phyloP scores from a whole-genome alignment of 2,888 invertebrate genomes.

The Drosophila testacea region DNA sequence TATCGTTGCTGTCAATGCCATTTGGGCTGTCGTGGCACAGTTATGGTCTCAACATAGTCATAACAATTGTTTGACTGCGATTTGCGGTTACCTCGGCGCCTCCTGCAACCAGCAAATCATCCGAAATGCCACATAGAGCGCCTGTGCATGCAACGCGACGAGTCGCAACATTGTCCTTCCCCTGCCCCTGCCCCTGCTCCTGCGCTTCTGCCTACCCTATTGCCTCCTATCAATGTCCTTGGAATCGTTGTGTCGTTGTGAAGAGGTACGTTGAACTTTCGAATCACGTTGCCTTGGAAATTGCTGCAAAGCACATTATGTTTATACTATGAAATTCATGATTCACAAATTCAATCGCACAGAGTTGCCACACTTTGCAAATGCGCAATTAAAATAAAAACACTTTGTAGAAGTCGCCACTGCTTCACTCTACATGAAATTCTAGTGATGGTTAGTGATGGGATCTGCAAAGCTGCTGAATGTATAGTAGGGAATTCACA shows the following conservation, averaged over 20 bases:
- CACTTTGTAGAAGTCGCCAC: background rate
- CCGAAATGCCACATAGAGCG: constrained; percentile 7
- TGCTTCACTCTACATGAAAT: background rate
- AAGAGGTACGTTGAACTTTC: constrained; percentile 75
- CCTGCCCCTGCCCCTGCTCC: too few relatives aligned
- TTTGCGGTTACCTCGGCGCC: constrained; percentile 11
- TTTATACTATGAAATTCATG: constrained; percentile 7
- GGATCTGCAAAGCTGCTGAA: too few relatives aligned
- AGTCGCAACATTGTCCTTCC: background rate
- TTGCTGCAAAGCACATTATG: constrained; percentile 38
- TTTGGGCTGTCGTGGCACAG: constrained; percentile 43
- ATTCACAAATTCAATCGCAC: background rate
- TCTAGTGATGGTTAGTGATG: too few relatives aligned
- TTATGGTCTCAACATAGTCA: constrained; percentile 43
- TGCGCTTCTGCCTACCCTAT: background rate
- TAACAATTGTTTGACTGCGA: constrained; percentile 46
- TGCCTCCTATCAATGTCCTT: constrained; percentile 72
- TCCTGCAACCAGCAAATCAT: constrained; percentile 13
- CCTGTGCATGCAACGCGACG: constrained; percentile 37
- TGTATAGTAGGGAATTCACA: too few relatives aligned
- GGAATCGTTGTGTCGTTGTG: constrained; percentile 67
- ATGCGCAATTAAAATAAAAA: too few relatives aligned
- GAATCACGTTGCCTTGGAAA: constrained; percentile 73
- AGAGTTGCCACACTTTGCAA: background rate
- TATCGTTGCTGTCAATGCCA: constrained; percentile 43